Evolutionary conservation across 2,888 invertebrate species (phyloP).

Genomic region (Hemaris fuciformis): DNA sequence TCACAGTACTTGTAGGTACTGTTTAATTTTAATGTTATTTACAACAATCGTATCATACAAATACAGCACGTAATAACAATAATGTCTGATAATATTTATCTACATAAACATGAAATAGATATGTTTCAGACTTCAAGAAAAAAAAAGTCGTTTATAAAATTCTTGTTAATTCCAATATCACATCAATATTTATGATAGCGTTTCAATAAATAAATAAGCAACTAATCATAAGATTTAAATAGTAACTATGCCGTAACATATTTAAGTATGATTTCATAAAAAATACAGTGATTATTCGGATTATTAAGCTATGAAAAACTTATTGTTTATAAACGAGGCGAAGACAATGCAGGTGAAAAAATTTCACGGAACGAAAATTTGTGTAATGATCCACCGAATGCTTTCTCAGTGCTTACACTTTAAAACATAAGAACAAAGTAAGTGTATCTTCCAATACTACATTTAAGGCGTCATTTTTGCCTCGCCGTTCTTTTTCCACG

Average conservation of each 20-base stretch:
- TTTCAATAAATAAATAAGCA: constrained; percentile 2
- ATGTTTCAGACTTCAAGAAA: constrained; percentile 53
- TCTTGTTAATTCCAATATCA: constrained; percentile 15
- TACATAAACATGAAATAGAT: constrained; percentile 72
- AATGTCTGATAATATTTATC: constrained; percentile 52
- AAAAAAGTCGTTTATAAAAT: constrained; percentile 14
- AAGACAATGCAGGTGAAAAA: neutral
- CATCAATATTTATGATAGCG: constrained; percentile 9
- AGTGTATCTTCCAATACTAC: neutral
- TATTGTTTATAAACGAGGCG: neutral
- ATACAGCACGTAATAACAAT: constrained; percentile 55
- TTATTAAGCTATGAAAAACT: neutral
- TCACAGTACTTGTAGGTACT: constrained; percentile 13
- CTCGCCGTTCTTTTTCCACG: neutral
- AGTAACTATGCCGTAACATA: constrained; percentile 2
- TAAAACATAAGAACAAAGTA: neutral
- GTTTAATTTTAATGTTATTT: constrained; percentile 41
- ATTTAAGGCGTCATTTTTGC: neutral
- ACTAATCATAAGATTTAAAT: constrained; percentile 4
- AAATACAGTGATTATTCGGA: neutral
- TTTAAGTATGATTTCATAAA: neutral
- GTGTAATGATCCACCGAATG: neutral
- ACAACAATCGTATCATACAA: constrained; percentile 55
- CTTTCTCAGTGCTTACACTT: neutral
- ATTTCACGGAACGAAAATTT: neutral